Evolutionary conservation across 2,113 vertebrate species (phyloP).

Genomic region (Isurus oxyrinchus): DNA sequence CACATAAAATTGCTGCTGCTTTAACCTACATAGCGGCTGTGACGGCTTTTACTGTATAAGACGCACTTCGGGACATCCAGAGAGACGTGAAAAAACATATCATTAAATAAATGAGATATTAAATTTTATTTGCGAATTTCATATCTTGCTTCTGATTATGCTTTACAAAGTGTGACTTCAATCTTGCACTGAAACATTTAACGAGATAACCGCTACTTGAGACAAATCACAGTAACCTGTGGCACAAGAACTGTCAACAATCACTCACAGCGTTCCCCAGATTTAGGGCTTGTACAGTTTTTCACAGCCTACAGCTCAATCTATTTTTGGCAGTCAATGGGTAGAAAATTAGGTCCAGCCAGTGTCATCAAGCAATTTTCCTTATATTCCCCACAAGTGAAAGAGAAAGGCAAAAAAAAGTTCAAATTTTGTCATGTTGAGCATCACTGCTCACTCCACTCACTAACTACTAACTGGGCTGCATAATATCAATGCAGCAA

Average conservation of each 20-base stretch:
- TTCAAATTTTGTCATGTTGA: not conserved
- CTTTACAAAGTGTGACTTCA: not conserved
- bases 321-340: not conserved
- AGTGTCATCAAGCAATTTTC: not conserved
- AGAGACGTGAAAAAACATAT: not conserved
- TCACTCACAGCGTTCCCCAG: conserved; percentile 43
- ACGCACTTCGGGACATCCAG: not conserved
- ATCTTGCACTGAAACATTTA: not conserved
- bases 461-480: not conserved
- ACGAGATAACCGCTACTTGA: not conserved
- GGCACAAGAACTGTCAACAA: conserved; percentile 44
- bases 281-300: not conserved
- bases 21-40: not conserved
- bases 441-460: not conserved
- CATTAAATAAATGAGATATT: not conserved
- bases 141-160: not conserved
- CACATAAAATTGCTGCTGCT: not conserved
- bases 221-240: conserved; percentile 41
- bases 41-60: not conserved
- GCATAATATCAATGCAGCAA: not conserved
- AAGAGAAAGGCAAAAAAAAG: not conserved
- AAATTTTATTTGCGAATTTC: not conserved
- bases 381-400: not conserved
- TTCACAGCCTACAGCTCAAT: not conserved
- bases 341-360: not conserved